A percentile compares a stretch with the other conserved stretches of the same genome.
These are phyloP conservation scores for Syritta pipiens DNA, from an alignment of 2,888 invertebrate genomes.

Conservation along the genomic window DNA sequence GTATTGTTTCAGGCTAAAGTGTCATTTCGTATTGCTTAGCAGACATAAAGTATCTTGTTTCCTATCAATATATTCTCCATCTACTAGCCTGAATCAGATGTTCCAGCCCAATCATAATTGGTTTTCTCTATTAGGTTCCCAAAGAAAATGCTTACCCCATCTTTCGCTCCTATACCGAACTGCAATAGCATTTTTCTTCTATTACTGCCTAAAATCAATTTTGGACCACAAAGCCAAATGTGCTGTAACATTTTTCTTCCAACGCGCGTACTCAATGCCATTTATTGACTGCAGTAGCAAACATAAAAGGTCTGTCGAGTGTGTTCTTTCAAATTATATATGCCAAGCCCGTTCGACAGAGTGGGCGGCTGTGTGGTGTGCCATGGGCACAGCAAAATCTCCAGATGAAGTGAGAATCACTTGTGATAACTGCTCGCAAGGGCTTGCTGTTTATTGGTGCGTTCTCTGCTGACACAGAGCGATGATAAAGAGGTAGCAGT, in stretches of 20 bases:
- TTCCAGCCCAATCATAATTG: no score
- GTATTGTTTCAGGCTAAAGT: no score
- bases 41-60: no score
- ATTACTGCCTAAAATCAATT: constrained; percentile 7
- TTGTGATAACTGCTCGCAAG: constrained; percentile 55
- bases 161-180: no score
- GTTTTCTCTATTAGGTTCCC: no score
- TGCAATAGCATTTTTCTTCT: no score
- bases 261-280: no score
- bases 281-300: constrained; percentile 8
- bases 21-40: no score
- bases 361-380: not conserved
- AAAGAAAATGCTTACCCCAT: no score
- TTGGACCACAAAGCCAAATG: not conserved
- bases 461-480: constrained; percentile 37
- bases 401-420: constrained; percentile 57
- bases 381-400: not conserved
- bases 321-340: constrained; percentile 29
- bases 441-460: constrained; percentile 35
- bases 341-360: constrained; percentile 27
- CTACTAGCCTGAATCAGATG: no score
- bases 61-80: no score
- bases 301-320: not conserved
- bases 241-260: not conserved
- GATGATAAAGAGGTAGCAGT: constrained; percentile 41